Percentiles rank a stretch among this genome's conserved stretches.
These are phyloP conservation scores for Lagria hirta DNA, from an alignment of 2,888 invertebrate species.

Conservation along the genomic window DNA sequence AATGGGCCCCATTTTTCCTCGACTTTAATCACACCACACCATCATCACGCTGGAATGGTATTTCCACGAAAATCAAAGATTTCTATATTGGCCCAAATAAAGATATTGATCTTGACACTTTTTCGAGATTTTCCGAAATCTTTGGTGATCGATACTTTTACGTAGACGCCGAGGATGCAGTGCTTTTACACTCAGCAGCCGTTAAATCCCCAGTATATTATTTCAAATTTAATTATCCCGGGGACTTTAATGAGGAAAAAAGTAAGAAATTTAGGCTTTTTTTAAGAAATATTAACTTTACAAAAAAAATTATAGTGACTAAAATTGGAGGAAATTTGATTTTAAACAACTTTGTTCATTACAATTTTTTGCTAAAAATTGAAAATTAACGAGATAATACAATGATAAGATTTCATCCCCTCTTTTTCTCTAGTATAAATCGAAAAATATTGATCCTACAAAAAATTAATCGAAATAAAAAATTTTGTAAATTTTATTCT, in stretches of 20 bases:
- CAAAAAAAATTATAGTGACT: too few species aligned
- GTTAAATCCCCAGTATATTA: constrained; percentile 61
- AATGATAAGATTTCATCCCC: too few species aligned
- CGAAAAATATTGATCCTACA: too few species aligned
- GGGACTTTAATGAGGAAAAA: constrained; percentile 6
- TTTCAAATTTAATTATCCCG: constrained; percentile 54
- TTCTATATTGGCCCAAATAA: constrained; percentile 28
- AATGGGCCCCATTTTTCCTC: constrained; percentile 28
- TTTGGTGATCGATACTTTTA: constrained; percentile 63
- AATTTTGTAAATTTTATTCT: too few species aligned
- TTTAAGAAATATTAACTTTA: too few species aligned
- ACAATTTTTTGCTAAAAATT: too few species aligned
- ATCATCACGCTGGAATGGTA: constrained; percentile 4
- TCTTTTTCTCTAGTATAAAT: too few species aligned
- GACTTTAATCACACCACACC: constrained; percentile 31
- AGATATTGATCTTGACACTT: constrained; percentile 6
- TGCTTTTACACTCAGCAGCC: constrained; percentile 58
- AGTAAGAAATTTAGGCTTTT: too few species aligned
- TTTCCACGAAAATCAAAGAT: constrained; percentile 26
- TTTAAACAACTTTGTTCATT: too few species aligned
- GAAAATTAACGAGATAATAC: too few species aligned
- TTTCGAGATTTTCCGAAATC: constrained; percentile 3
- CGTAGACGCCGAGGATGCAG: constrained; percentile 58
- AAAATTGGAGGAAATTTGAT: too few species aligned
- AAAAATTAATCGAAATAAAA: too few species aligned